These are phyloP conservation scores for Ctenomys sociabilis DNA, from an alignment of 2,113 vertebrate species.

Conservation along the genomic window DNA sequence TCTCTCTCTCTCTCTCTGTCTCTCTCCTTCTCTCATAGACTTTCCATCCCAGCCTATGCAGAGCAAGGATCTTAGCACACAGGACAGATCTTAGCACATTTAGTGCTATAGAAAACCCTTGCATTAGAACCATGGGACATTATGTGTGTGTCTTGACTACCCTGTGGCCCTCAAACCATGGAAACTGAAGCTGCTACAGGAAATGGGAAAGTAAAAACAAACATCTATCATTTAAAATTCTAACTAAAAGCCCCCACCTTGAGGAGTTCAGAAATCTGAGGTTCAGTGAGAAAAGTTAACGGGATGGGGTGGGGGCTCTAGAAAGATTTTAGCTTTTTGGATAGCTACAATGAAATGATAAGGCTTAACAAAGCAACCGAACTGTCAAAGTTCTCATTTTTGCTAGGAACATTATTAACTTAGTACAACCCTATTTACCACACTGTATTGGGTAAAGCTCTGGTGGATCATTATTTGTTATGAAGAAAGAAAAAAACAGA, in stretches of 20 bases:
- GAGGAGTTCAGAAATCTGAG: background rate
- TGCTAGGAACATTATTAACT: background rate
- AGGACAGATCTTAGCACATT: background rate
- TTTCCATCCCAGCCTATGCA: background rate
- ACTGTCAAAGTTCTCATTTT: conserved; percentile 2
- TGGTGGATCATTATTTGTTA: background rate
- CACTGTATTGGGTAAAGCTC: background rate
- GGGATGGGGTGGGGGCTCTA: background rate
- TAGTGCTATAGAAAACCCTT: background rate
- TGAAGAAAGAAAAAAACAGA: conserved; percentile 57
- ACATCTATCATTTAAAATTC: conserved; percentile 38
- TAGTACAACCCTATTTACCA: background rate
- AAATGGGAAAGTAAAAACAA: background rate
- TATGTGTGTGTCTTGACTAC: background rate
- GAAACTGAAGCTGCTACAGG: conserved; percentile 9
- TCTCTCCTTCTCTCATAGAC: background rate
- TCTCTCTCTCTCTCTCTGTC: too few relatives aligned
- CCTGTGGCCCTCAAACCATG: background rate
- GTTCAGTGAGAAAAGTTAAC: background rate
- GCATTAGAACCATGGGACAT: background rate
- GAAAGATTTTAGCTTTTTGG: conserved; percentile 20
- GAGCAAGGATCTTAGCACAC: background rate
- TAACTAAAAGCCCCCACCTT: background rate
- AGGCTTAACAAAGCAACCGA: background rate
- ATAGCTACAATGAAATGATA: conserved; percentile 22